phyloP scores from a whole-genome alignment of 2,888 invertebrate species.

The Drosophila peninsularis region DNA sequence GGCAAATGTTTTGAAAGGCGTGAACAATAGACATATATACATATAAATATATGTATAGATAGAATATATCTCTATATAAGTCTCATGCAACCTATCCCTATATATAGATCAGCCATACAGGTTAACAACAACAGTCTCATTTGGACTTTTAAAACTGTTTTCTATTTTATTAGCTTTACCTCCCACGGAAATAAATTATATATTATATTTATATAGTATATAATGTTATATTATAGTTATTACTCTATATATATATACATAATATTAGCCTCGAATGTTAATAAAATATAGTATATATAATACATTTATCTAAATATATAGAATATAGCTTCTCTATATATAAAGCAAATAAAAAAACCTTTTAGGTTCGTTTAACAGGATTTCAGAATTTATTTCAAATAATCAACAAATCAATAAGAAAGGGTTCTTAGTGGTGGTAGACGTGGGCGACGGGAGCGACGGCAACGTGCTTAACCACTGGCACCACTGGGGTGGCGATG shows the following conservation, averaged over 20 bases:
- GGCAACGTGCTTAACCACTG: constrained; percentile 59
- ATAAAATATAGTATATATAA: no score
- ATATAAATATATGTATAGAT: neutral
- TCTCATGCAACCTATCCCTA: neutral
- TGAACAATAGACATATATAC: no score
- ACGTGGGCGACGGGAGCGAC: constrained; percentile 68
- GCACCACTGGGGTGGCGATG: constrained; percentile 58
- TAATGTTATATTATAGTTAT: no score
- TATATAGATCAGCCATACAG: neutral
- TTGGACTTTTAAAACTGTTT: no score
- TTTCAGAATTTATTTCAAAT: constrained; percentile 57
- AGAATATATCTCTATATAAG: neutral
- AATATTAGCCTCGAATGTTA: no score
- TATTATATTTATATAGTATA: neutral
- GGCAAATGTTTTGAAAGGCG: neutral
- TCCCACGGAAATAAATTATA: no score
- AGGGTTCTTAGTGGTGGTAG: constrained; percentile 58
- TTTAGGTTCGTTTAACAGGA: constrained; percentile 26
- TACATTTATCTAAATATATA: neutral
- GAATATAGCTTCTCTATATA: neutral
- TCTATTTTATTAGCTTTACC: no score
- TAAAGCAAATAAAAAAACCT: neutral
- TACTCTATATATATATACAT: no score
- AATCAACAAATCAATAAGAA: constrained; percentile 45
- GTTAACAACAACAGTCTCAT: no score